Conservation (phyloP, 2,888 invertebrate species). For the Heteromurus nitidus region DNA sequence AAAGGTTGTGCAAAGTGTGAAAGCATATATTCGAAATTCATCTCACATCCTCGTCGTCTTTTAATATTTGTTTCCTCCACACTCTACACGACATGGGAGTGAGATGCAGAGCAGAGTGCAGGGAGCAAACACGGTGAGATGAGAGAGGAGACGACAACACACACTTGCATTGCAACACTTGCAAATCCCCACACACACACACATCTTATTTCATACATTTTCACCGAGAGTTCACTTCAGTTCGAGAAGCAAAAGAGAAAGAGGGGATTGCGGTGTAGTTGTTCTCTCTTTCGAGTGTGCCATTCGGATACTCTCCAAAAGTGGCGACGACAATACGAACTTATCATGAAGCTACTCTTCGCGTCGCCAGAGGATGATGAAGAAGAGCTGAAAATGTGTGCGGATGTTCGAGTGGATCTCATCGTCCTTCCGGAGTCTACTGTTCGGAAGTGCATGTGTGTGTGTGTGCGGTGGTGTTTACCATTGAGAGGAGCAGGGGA, state of each 20-base stretch:
- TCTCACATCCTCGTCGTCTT: background rate
- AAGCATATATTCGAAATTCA: background rate
- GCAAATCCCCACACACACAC: too few species aligned
- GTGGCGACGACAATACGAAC: too few species aligned
- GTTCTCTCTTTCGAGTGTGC: background rate
- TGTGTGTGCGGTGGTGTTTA: too few species aligned
- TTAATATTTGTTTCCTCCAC: background rate
- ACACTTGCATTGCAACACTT: too few species aligned
- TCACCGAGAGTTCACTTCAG: conserved; percentile 1
- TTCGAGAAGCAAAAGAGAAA: conserved; percentile 7
- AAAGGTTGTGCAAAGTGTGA: background rate
- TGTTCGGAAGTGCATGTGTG: background rate
- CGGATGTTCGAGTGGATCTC: too few species aligned
- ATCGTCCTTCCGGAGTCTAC: background rate
- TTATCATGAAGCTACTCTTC: too few species aligned
- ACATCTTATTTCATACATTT: background rate
- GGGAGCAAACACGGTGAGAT: background rate
- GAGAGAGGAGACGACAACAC: too few species aligned
- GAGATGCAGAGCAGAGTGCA: too few species aligned
- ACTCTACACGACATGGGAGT: too few species aligned
- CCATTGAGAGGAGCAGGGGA: too few species aligned
- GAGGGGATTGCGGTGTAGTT: background rate
- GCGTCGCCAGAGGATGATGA: too few species aligned
- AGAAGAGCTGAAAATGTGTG: too few species aligned
- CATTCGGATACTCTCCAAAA: background rate